Conservation (phyloP, 2,888 invertebrate genomes). For the Chalcis sispes region DNA sequence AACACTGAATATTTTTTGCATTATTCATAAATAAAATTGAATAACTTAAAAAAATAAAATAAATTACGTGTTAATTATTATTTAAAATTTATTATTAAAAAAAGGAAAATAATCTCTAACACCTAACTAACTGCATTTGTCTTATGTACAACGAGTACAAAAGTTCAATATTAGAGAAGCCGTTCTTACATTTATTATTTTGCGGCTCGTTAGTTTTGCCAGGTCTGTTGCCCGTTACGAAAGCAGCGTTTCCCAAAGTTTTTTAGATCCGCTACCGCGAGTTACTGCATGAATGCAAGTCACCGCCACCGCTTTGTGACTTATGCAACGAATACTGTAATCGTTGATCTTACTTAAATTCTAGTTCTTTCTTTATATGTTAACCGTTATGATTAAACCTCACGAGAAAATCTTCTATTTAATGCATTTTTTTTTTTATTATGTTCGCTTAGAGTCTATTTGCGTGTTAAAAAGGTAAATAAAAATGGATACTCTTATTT, state of each 20-base stretch:
- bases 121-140: neutral
- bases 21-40: too few relatives aligned
- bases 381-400: conserved; percentile 2
- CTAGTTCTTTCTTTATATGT: conserved; percentile 17
- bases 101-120: neutral
- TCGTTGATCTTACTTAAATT: conserved; percentile 41
- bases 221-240: conserved; percentile 31
- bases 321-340: conserved; percentile 36
- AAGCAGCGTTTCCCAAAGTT: conserved; percentile 41
- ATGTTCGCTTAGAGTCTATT: neutral
- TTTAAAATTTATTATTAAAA: neutral
- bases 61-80: neutral
- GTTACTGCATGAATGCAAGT: conserved; percentile 29
- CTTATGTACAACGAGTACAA: neutral
- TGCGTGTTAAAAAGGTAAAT: conserved; percentile 1
- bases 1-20: too few relatives aligned
- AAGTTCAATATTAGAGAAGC: conserved; percentile 3
- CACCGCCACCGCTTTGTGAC: neutral
- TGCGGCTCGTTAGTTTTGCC: conserved; percentile 33
- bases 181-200: conserved; percentile 15
- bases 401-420: neutral
- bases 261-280: conserved; percentile 28
- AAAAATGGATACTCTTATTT: neutral
- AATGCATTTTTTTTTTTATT: conserved; percentile 8
- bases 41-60: too few relatives aligned